Conservation (phyloP, 2,113 vertebrate genomes). For the Ondatra zibethicus region DNA sequence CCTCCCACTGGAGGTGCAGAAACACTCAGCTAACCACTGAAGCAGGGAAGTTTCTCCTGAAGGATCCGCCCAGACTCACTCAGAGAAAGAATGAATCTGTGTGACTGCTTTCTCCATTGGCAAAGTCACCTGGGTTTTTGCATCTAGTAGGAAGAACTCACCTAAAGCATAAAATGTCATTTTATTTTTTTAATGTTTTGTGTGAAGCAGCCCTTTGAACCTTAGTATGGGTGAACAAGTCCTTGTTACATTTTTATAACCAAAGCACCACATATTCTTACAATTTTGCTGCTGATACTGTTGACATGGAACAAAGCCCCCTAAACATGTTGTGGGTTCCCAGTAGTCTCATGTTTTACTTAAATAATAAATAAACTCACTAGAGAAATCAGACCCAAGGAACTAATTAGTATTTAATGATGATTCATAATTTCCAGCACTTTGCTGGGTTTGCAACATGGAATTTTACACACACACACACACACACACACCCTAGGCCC, state of each 20-base stretch:
- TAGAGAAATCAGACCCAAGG: not conserved
- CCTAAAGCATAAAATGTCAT: not conserved
- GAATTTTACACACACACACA: not conserved
- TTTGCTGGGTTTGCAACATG: not conserved
- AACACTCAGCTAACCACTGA: not conserved
- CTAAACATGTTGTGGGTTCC: not conserved
- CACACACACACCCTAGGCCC: not conserved
- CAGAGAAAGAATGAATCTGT: not conserved
- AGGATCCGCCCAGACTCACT: not conserved
- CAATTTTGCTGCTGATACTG: not conserved
- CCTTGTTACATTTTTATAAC: not conserved
- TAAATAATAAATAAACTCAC: constrained; percentile 5
- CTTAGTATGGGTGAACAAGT: constrained; percentile 16
- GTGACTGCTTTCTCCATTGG: not conserved
- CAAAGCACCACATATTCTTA: not conserved
- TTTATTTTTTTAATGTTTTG: constrained; percentile 40
- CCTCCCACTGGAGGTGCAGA: not conserved
- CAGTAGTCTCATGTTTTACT: not conserved
- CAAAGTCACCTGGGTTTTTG: not conserved
- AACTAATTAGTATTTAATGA: not conserved
- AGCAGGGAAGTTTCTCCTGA: not conserved
- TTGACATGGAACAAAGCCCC: not conserved
- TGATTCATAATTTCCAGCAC: constrained; percentile 2
- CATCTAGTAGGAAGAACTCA: not conserved
- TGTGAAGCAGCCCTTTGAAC: not conserved